Base-by-base conservation (phyloP, 2,888 invertebrate genomes). In the Drosophila recens region DNA sequence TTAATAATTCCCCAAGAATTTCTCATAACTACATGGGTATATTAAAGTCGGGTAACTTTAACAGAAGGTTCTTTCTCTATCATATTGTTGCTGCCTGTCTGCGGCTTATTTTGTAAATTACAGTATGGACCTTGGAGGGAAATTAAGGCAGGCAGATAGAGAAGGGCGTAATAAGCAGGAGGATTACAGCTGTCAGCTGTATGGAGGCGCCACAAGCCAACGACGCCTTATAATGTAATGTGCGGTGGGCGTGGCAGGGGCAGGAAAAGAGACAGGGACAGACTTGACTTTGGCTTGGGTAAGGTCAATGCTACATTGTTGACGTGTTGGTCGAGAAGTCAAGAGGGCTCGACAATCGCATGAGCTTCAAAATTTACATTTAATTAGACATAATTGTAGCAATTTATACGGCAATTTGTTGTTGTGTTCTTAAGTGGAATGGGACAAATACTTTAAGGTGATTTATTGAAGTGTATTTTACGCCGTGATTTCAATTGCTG, bases 71-170 rank as follows among this genome's bases (percentile, higher is more conserved):
- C 17, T 27, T 45, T 57, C 27, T 38, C 46, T 45, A 57, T 45
- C 48, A 45, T 61, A 43, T 62, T 57, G 58, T 70, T 69, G 75
- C 52, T 70, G 70, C 34, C 75, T 76, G 85, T 81, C 79, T 87
- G 72, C 85, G 72, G 85, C 74, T 87, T 89, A 76, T 87, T 81
- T 87, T 75, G 80, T 75, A 87, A 84, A 88, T 84, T 80, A 82
- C 80, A 73, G 61, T 68, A 53, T 63, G 48, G 57, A 52, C 68
- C 58, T 59, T 33, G 30, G 45, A 30, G 30, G 38, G 20, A 43
- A 42, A 23, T 20, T 42, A 54, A 52, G 71, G 40, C 36, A 40
- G 56, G 62, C 59, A 45, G 59, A 38, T 38, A 49, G 43, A 62
- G 48, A 62, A 48, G 54, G 48, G 49, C 62, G 52, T 63, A 62